These are phyloP conservation scores for Octodon degus DNA, from an alignment of 2,113 vertebrate genomes.

Conservation along the genomic window DNA sequence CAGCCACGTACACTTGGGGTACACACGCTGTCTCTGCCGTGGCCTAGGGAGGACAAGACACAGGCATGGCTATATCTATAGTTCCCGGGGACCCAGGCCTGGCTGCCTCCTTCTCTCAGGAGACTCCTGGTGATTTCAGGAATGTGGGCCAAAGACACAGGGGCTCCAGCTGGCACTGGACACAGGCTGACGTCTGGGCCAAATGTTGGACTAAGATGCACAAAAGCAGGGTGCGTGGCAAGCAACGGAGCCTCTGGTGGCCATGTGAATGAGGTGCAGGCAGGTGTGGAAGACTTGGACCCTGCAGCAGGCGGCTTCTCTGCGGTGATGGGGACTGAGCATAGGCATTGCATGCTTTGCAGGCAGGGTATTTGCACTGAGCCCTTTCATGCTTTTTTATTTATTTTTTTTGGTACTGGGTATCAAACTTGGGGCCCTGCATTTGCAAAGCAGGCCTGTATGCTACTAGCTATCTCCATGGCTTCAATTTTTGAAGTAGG, in stretches of 20 bases:
- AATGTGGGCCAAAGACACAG: background rate
- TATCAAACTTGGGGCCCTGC: too few relatives aligned
- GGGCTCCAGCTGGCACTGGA: too few relatives aligned
- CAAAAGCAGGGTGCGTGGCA: background rate
- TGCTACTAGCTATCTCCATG: too few relatives aligned
- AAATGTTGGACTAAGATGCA: background rate
- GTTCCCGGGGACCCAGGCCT: background rate
- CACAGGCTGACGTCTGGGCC: background rate
- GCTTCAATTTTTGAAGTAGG: too few relatives aligned
- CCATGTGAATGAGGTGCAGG: too few relatives aligned
- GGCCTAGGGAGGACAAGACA: constrained; percentile 85
- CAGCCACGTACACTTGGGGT: constrained; percentile 94
- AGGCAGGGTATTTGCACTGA: background rate
- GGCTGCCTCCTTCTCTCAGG: background rate
- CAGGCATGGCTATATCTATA: background rate
- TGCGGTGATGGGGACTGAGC: background rate
- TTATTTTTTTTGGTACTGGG: too few relatives aligned
- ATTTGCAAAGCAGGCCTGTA: too few relatives aligned
- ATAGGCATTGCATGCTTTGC: background rate
- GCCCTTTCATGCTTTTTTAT: background rate
- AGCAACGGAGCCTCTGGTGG: background rate
- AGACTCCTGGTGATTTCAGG: background rate
- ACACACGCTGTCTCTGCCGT: constrained; percentile 92
- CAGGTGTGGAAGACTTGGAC: background rate
- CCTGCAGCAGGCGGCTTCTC: background rate